Conservation (phyloP, 2,113 vertebrate genomes). For the Sialia sialis region DNA sequence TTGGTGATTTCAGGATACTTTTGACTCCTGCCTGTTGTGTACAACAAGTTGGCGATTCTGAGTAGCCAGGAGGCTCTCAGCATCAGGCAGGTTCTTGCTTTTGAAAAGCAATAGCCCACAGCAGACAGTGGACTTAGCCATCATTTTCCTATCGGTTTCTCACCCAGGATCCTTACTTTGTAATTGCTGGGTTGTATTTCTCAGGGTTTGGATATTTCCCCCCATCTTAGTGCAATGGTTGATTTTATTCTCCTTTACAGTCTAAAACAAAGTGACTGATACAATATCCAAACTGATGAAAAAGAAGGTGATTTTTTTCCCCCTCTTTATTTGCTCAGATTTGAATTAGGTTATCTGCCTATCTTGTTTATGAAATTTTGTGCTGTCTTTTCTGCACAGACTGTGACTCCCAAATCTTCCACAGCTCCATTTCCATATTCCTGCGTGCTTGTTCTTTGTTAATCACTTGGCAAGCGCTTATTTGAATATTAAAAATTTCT, state of each 20-base stretch:
- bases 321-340: conserved; percentile 67
- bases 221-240: neutral
- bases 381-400: conserved; percentile 74
- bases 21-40: neutral
- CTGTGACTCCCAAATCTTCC: conserved; percentile 80
- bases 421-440: conserved; percentile 90
- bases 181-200: conserved; percentile 48
- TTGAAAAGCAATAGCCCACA: conserved; percentile 37
- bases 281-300: conserved; percentile 69
- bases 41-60: neutral
- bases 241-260: conserved; percentile 34
- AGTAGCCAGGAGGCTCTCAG: neutral
- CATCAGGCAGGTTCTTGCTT: neutral
- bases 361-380: conserved; percentile 80
- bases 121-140: neutral
- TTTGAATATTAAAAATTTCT: conserved; percentile 99
- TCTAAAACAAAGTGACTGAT: conserved; percentile 73
- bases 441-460: conserved; percentile 92
- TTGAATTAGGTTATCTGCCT: conserved; percentile 78
- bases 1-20: neutral
- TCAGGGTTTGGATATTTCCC: neutral
- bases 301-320: conserved; percentile 38
- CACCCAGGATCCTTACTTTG: conserved; percentile 48
- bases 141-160: conserved; percentile 50
- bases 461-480: conserved; percentile 99